Evolutionary conservation across 1,140 invertebrate species (phyloP).

Genomic region (Sweltsa coloradensis): DNA sequence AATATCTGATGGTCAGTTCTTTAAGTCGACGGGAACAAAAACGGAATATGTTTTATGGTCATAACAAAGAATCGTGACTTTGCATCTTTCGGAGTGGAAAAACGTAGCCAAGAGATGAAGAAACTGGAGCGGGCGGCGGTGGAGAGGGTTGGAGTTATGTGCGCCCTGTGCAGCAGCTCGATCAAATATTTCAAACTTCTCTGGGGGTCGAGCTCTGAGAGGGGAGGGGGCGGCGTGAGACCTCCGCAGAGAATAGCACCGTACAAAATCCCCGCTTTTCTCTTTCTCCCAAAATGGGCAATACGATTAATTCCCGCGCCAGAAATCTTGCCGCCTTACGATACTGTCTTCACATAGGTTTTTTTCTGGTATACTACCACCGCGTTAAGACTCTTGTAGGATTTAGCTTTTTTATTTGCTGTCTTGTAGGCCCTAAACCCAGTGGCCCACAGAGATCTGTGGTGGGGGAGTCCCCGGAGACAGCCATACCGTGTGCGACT

Average conservation of each 20-base stretch:
- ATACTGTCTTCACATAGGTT: no score
- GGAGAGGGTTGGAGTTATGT: not conserved
- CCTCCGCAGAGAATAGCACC: constrained; percentile 1
- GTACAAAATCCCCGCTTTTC: constrained; percentile 3
- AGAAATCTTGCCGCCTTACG: constrained; percentile 4
- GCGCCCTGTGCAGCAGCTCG: not conserved
- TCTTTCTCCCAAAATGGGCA: not conserved
- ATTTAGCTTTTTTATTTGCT: constrained; percentile 6
- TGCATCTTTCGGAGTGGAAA: not conserved
- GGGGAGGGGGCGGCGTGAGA: not conserved
- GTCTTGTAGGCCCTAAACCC: constrained; percentile 2
- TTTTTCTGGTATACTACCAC: no score
- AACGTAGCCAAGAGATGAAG: constrained; percentile 4
- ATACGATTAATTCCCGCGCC: constrained; percentile 7
- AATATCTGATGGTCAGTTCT: no score
- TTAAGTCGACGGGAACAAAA: no score
- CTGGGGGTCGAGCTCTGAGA: not conserved
- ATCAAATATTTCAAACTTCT: constrained; percentile 4
- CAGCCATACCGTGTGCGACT: constrained; percentile 1
- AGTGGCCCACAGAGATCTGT: not conserved
- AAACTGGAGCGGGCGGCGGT: not conserved
- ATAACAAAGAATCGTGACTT: not conserved
- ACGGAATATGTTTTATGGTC: no score
- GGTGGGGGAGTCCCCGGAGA: not conserved
- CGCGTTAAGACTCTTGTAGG: no score